Base-by-base conservation (phyloP, 2,888 invertebrate genomes). In the Nymphalis c-album region DNA sequence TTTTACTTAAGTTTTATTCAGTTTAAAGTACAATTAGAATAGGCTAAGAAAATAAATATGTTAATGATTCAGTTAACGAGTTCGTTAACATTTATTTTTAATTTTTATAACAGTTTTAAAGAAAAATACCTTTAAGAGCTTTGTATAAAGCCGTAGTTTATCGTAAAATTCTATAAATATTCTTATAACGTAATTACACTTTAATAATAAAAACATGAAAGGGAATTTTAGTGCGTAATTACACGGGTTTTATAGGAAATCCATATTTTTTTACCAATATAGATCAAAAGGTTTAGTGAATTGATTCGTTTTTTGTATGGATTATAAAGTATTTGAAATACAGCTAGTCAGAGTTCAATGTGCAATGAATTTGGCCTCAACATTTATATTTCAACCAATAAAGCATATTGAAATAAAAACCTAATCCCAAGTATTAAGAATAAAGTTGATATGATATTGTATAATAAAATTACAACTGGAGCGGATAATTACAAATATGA, bases 251-350 rank as follows among this genome's bases (percentile, higher is more conserved):
- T 69, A 72, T 73, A 66, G 68, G 48, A 61, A 68, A 66, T 68
- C 53, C 53, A 68, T 62, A 67, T 66, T 61, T 62, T 71, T 60
- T 46, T 51, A 70, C 67, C 40, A 62, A 67, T 67, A 60, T 68
- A 72, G 76, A 75, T 73, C 73, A 75, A 71, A 68, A 73, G 73
- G 69, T 72, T 73, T 73, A 72, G 26, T 22, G 48, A 64, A 13
- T 65, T 55, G 53, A 55, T 55, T 17, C 53, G 53, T 55, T 31
- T 31, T 55, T 55, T 55, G 31, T 31, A 26, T 55, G 31, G 31
- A 55, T 55, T 31, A 55, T 55, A 55, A 55, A 55, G 31, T 31
- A 55, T 31, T 55, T 55, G 53, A 55, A 55, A 55, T 22, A 53
- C 26, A 17, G 26, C 22, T 31, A 31, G 26, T 16, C 31, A 26